Evolutionary conservation across 1,140 invertebrate species (phyloP), one percentile per base, ranked within the genome.

Genomic region (Drosophila arawakana): DNA sequence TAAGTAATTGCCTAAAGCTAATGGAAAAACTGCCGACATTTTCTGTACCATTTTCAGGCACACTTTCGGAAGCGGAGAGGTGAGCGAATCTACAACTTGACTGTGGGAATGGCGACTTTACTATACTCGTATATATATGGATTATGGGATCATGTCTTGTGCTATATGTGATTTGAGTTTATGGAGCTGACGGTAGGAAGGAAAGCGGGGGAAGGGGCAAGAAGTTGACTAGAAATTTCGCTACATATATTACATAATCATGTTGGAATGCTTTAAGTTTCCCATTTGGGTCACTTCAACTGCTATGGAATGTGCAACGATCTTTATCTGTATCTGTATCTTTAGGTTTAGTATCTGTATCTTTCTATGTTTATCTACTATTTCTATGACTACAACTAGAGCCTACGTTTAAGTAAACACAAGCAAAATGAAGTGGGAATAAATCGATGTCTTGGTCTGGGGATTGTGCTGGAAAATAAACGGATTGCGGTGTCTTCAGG

Each of bases 141-240:
- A 63, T 52, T 10, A 57, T 18, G 15, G 13, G 18, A 57, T 46
- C 61, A 57, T 70, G 58, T 34, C 39, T 67, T 52, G 55, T 73
- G 59, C 52, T 72, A 34, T 63, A 43, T 54, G 73, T 61, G 59
- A 18, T 30, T 30, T 30, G 25, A 30, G 25, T 2, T 30, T 30
- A 30, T 30, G 25, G 3, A 0, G 25, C 25, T 30, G 25, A 30
- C 25, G 3, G 25, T 30, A 30, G 6, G 25, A 15, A 49, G 63
- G 72, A 2, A 18, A 0, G 6, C 2, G 41, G 62, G 43, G 18
- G 39, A n/a, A 66, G 52, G 77, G 86, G 86, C 85, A 90, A 90
- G 85, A 90, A 90, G 71, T 90, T 90, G 85, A 90, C 85, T 90
- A 90, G 85, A 90, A 89, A 89, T 88, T 86, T 86, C 84, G 84